phyloP scores from a whole-genome alignment of 2,797 vertebrate species.

The Rhincodon typus region DNA sequence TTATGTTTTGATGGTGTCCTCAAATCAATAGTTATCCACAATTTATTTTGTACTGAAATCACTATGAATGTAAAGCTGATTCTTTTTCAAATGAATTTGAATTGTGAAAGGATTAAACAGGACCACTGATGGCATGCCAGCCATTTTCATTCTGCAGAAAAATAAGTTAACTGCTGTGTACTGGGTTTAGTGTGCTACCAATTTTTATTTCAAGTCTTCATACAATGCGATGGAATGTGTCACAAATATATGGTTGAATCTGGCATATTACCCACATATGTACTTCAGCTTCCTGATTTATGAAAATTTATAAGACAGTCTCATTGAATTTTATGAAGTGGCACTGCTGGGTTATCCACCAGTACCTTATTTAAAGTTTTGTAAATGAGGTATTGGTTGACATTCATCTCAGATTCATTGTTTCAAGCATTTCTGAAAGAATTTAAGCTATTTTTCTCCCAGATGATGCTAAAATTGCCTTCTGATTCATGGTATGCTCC shows the following conservation, averaged over 20 bases:
- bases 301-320: background rate
- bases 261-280: background rate
- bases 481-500: background rate
- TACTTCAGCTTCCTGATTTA: background rate
- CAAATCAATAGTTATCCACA: no score
- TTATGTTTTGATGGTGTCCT: background rate
- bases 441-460: background rate
- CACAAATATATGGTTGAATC: background rate
- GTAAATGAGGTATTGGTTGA: background rate
- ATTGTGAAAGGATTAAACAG: background rate
- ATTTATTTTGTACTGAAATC: no score
- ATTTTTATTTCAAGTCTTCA: background rate
- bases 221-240: background rate
- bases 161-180: background rate
- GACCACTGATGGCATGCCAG: background rate
- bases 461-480: background rate
- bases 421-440: background rate
- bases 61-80: no score
- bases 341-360: background rate
- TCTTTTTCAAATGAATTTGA: background rate
- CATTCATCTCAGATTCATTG: background rate
- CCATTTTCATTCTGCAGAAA: background rate
- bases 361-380: background rate
- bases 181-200: background rate
- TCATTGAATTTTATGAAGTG: background rate